Evolutionary conservation across 2,113 vertebrate genomes (phyloP), one percentile per base, ranked within the genome.

Genomic region (Theristicus caerulescens): DNA sequence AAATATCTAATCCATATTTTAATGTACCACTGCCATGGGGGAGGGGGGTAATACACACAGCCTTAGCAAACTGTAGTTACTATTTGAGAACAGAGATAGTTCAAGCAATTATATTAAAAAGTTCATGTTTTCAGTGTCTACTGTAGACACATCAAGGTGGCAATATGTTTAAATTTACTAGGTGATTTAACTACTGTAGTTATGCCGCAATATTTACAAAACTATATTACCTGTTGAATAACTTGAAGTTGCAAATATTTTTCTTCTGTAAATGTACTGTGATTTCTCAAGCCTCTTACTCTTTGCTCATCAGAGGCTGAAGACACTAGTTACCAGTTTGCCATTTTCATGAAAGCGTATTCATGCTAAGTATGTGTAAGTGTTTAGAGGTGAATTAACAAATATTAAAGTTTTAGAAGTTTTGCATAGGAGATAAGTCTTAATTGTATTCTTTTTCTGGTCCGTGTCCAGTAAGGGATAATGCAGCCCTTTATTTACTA

Each of bases 321-420:
- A 79, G 86, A 81, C 24, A 47, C 38, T 46, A 13, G 11, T 80
- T 72, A 27, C 47, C 17, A 8, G 51, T 55, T 86, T 54, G 36
- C 42, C 13, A 1, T 67, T 52, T 57, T 22, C 58, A 21, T 69
- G 61, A 1, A 14, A 7, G 25, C 47, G 55, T 62, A 7, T 73
- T 59, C 29, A 25, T 76, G 44, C 61, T 20, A 38, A 21, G 6
- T 34, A 16, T 44, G 32, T 76, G 26, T 42, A 59, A 72, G 16
- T 55, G 40, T 65, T 83, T 9, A 40, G 69, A 84, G 81, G 10
- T 47, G 26, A 90, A 82, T 69, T 83, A 94, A 74, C 57, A 47
- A 34, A 7, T 74, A 94, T 94, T 97, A 86, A 91, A 93, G 44
- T 57, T 93, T 58, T 40, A 71, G 59, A 78, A 83, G 59, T 94